phyloP scores from a whole-genome alignment of 2,113 vertebrate genomes.

The Rhinoderma darwinii region DNA sequence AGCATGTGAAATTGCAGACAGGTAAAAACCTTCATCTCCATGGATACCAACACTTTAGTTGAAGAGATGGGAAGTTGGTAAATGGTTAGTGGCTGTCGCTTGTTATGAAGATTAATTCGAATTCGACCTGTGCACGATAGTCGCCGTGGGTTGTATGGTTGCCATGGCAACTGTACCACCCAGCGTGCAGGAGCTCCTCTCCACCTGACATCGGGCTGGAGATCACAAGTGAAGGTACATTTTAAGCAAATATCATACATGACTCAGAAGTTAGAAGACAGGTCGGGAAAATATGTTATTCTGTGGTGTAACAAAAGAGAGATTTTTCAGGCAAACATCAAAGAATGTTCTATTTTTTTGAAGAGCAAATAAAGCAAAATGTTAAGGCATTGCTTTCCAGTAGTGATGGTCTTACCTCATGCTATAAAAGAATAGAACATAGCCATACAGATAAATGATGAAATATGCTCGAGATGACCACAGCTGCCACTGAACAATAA shows the following conservation, averaged over 20 bases:
- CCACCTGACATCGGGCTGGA: too few relatives aligned
- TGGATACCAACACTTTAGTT: slow-evolving; percentile 40
- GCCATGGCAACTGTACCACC: too few relatives aligned
- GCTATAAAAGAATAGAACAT: background rate
- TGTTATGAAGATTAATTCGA: slow-evolving; percentile 24
- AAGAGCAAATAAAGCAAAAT: slow-evolving; percentile 38
- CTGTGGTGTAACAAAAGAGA: slow-evolving; percentile 27
- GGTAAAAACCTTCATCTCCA: slow-evolving; percentile 34
- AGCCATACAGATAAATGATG: background rate
- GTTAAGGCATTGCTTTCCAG: background rate
- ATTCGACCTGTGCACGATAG: too few relatives aligned
- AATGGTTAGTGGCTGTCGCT: slow-evolving; percentile 8
- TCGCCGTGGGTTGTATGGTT: too few relatives aligned
- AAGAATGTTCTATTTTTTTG: background rate
- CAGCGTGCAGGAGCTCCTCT: too few relatives aligned
- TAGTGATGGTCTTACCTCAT: background rate
- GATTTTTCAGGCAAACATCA: slow-evolving; percentile 39
- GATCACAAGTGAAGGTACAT: too few relatives aligned
- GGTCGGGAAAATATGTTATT: slow-evolving; percentile 22
- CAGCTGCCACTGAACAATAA: background rate
- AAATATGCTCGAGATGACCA: background rate
- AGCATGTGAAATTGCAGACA: slow-evolving; percentile 34
- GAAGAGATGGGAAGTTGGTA: slow-evolving; percentile 10
- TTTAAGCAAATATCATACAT: slow-evolving; percentile 52
- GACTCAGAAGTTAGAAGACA: slow-evolving; percentile 36